Evolutionary conservation across 1,140 invertebrate genomes (phyloP), one percentile per base, ranked within the genome.

Genomic region (Cotesia vestalis): DNA sequence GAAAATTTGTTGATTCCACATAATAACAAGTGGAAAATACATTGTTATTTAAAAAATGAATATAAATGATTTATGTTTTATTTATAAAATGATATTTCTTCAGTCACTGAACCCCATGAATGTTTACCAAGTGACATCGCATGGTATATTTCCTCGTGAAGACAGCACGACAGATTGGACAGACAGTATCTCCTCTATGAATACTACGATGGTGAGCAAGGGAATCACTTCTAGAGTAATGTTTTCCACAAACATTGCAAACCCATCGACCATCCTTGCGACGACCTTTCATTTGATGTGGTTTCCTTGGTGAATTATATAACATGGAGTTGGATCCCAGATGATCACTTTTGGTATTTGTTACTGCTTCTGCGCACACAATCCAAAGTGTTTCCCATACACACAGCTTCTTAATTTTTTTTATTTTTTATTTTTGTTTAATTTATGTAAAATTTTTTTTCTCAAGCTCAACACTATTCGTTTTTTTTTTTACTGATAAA

Each of bases 141-240:
- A 87, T 86, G 34, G 85, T 86, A 79, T 88, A 87, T 77, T 85
- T 88, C 78, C 86, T 83, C 64, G 86, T 87, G 80, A 89, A 88
- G 77, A 88, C 82, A 60, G 82, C 82, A 71, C 83, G 83, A 81
- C 88, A 89, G 63, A 88, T 85, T 36, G 85, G 84, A 78, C 88
- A 89, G 62, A 86, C 76, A 12, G 88, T 89, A 64, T 87, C 86
- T 11, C 88, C 88, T 77, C 84, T 86, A 79, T 89, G 88, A 79
- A 88, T 86, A 78, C 87, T 88, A 75, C 86, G 87, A 76, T 89
- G 88, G 73, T 88, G 87, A 63, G 86, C 86, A 69, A 88, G 80
- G 66, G 86, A 87, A 77, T 87, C 86, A 17, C 84, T 82, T 72
- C 86, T 84, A 79, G 80, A 85, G 81, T 87, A 88, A 75, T 76